These are phyloP conservation scores for Philereme vetulata DNA, from an alignment of 2,888 invertebrate species.

Conservation along the genomic window DNA sequence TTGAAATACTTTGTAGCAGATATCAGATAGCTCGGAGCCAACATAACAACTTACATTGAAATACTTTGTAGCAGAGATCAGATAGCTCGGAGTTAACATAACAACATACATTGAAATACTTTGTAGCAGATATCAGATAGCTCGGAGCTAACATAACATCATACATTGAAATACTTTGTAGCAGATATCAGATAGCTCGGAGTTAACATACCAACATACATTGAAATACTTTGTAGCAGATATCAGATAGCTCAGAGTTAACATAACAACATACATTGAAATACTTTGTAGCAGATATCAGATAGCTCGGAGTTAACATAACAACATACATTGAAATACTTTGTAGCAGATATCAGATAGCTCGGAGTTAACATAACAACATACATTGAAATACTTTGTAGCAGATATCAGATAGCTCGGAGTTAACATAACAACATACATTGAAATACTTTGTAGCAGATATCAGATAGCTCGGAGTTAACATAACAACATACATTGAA, in stretches of 20 bases:
- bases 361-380: slow-evolving; percentile 10
- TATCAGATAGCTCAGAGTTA: neutral
- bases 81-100: slow-evolving; percentile 8
- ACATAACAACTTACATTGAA: slow-evolving; percentile 17
- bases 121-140: neutral
- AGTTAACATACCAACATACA: slow-evolving; percentile 17
- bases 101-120: slow-evolving; percentile 12
- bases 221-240: slow-evolving; percentile 9
- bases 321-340: slow-evolving; percentile 12
- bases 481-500: slow-evolving; percentile 17
- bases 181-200: neutral
- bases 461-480: neutral
- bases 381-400: slow-evolving; percentile 13
- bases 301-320: slow-evolving; percentile 8
- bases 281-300: neutral
- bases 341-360: neutral
- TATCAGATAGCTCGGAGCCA: neutral
- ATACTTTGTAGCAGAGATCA: neutral
- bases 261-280: slow-evolving; percentile 17
- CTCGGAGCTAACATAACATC: slow-evolving; percentile 10
- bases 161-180: slow-evolving; percentile 13
- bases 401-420: neutral
- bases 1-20: slow-evolving; percentile 9
- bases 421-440: slow-evolving; percentile 17
- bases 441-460: slow-evolving; percentile 9